These are phyloP conservation scores for Pedetes capensis DNA, from an alignment of 2,113 vertebrate genomes.

Conservation along the genomic window DNA sequence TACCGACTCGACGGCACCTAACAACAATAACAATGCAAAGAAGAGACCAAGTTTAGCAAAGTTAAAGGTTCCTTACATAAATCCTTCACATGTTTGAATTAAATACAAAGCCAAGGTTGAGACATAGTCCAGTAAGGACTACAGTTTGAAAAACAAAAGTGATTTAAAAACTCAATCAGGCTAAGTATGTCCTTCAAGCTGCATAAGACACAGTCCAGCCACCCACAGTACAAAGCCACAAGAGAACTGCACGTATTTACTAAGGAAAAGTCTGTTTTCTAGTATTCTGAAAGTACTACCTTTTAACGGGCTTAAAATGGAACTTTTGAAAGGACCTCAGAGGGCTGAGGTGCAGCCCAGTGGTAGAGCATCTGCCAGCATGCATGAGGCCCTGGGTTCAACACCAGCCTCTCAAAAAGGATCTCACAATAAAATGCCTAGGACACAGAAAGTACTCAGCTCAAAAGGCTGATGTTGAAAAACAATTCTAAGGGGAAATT, in stretches of 20 bases:
- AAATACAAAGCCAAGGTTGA: background rate
- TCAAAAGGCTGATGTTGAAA: background rate
- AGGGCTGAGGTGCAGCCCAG: no score
- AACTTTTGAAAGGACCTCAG: background rate
- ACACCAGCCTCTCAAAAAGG: background rate
- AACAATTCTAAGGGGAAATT: background rate
- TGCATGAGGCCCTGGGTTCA: no score
- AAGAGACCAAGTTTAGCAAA: background rate
- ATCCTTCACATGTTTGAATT: background rate
- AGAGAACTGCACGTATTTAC: background rate
- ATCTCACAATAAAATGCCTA: background rate
- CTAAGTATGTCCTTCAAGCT: background rate
- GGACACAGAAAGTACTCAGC: background rate
- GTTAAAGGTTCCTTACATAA: background rate
- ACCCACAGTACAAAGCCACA: background rate
- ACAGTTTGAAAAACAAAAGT: background rate
- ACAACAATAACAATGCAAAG: background rate
- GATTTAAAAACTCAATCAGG: background rate
- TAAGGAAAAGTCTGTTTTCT: background rate
- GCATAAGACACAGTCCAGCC: background rate
- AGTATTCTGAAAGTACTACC: background rate
- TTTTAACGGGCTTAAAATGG: background rate
- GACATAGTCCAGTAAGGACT: background rate
- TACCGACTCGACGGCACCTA: no score
- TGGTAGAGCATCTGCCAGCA: no score